These are phyloP conservation scores for Dryocosmus kuriphilus DNA, from an alignment of 2,888 invertebrate species.

Conservation along the genomic window DNA sequence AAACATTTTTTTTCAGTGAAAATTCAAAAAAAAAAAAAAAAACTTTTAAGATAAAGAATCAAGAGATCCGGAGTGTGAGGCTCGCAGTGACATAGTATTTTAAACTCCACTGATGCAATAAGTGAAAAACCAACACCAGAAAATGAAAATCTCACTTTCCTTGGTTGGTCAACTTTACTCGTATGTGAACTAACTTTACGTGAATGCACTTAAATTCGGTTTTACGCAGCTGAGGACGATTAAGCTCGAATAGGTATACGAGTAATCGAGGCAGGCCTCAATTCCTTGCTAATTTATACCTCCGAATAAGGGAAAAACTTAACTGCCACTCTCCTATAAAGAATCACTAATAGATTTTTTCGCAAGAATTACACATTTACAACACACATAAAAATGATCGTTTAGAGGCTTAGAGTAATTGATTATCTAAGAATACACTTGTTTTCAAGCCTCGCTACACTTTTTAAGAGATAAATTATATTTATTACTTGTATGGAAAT, in stretches of 20 bases:
- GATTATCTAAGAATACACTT: slow-evolving; percentile 27
- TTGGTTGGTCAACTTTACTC: neutral
- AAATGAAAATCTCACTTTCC: slow-evolving; percentile 22
- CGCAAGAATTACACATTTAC: slow-evolving; percentile 28
- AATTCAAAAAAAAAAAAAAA: too few relatives aligned
- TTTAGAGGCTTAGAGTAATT: slow-evolving; percentile 26
- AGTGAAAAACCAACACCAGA: neutral
- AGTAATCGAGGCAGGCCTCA: slow-evolving; percentile 33
- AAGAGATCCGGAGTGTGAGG: too few relatives aligned
- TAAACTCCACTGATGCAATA: neutral
- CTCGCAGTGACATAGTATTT: neutral
- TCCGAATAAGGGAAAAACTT: slow-evolving; percentile 32
- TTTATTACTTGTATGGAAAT: neutral
- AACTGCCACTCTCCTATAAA: slow-evolving; percentile 14
- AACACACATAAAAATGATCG: neutral
- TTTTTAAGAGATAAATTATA: slow-evolving; percentile 13
- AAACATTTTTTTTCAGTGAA: too few relatives aligned
- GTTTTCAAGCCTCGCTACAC: slow-evolving; percentile 11
- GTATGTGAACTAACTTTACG: slow-evolving; percentile 5
- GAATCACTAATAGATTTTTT: slow-evolving; percentile 34
- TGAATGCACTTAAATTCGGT: slow-evolving; percentile 28
- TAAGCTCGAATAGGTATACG: slow-evolving; percentile 18
- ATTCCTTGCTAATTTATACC: slow-evolving; percentile 35
- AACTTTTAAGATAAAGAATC: too few relatives aligned
- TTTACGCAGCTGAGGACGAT: slow-evolving; percentile 29